Conservation (phyloP, 1,140 invertebrate species). For the Pseudomyrmex concolor region DNA sequence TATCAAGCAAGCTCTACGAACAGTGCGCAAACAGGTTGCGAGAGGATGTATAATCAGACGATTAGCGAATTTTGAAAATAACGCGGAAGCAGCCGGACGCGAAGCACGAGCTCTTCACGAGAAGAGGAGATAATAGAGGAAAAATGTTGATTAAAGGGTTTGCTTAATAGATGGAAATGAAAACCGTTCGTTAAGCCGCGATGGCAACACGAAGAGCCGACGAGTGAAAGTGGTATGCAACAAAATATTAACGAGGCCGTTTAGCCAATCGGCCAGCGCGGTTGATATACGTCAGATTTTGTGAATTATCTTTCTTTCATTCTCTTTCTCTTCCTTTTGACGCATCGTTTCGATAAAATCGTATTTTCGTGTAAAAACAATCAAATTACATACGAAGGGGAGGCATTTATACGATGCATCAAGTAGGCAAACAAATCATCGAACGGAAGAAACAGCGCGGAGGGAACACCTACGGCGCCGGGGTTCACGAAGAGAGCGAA, state of each 20-base stretch:
- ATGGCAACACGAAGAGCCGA: slow-evolving; percentile 28
- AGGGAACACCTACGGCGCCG: slow-evolving; percentile 51
- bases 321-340: no score
- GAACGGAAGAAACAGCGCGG: slow-evolving; percentile 14
- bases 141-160: slow-evolving; percentile 51
- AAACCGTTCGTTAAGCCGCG: slow-evolving; percentile 29
- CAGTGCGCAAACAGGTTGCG: neutral
- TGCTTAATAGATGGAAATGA: slow-evolving; percentile 44
- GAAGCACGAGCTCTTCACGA: slow-evolving; percentile 30
- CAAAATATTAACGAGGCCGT: slow-evolving; percentile 52
- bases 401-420: neutral
- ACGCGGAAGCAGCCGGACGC: slow-evolving; percentile 22
- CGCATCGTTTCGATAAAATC: slow-evolving; percentile 5
- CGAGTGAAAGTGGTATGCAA: slow-evolving; percentile 50
- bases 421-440: slow-evolving; percentile 56
- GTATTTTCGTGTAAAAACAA: neutral
- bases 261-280: slow-evolving; percentile 3
- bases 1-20: neutral
- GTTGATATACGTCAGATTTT: neutral
- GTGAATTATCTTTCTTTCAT: neutral
- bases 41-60: slow-evolving; percentile 33
- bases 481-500: slow-evolving; percentile 50
- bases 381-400: neutral
- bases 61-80: slow-evolving; percentile 54
- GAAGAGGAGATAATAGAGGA: slow-evolving; percentile 2